Evolutionary conservation across 2,113 vertebrate species (phyloP).

Genomic region (Thalassoma bifasciatum): DNA sequence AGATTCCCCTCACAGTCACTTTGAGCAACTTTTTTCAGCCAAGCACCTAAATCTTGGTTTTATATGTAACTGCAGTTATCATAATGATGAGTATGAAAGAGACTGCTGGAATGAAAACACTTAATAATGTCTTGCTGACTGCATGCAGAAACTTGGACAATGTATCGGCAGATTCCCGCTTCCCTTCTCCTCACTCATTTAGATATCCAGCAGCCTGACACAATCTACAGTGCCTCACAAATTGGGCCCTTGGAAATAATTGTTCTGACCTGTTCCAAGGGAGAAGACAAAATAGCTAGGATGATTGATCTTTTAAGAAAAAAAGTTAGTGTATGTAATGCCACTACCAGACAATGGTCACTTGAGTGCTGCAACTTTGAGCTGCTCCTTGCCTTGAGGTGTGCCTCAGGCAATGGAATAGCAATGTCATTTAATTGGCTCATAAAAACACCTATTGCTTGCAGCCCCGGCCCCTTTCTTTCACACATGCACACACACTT

Average conservation of each 20-base stretch:
- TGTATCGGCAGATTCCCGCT: slow-evolving; percentile 33
- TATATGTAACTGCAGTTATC: not conserved
- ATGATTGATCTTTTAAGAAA: slow-evolving; percentile 79
- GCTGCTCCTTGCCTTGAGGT: slow-evolving; percentile 76
- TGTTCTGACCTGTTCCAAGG: slow-evolving; percentile 66
- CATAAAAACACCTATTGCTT: slow-evolving; percentile 83
- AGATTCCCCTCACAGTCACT: no score
- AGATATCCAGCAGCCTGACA: slow-evolving; percentile 60
- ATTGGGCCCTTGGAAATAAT: slow-evolving; percentile 75
- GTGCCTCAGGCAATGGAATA: slow-evolving; percentile 81
- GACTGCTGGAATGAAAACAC: slow-evolving; percentile 8
- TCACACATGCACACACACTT: slow-evolving; percentile 31
- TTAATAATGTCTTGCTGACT: not conserved
- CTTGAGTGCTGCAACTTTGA: slow-evolving; percentile 75
- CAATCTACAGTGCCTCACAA: slow-evolving; percentile 59
- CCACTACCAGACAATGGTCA: slow-evolving; percentile 75
- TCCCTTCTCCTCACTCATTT: slow-evolving; percentile 45
- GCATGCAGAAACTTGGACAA: slow-evolving; percentile 19
- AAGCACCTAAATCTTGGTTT: slow-evolving; percentile 3
- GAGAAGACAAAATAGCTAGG: slow-evolving; percentile 72
- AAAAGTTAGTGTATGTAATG: slow-evolving; percentile 59
- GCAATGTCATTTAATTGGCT: slow-evolving; percentile 84
- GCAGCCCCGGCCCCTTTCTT: slow-evolving; percentile 60
- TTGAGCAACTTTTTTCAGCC: not conserved
- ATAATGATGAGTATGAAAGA: not conserved